Evolutionary conservation across 2,797 vertebrate species (phyloP), one percentile per base, ranked within the genome.

Genomic region (Toxotes lorentzi): DNA sequence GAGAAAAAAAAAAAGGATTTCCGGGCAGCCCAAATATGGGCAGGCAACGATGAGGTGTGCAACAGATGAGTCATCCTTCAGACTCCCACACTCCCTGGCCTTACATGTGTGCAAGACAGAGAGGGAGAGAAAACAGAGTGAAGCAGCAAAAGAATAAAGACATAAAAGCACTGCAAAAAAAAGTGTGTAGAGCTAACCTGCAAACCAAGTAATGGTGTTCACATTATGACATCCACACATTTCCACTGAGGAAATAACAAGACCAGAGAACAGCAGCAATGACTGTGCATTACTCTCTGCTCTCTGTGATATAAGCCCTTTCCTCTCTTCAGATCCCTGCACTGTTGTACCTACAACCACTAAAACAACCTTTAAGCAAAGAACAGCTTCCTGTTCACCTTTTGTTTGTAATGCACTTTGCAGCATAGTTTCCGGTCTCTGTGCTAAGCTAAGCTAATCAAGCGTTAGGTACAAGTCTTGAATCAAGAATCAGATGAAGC

Each of bases 11-110:
- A n/a, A 59, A 87, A 86, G 76, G 64, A 91, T 91, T 93, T 95
- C 94, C 95, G 91, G 92, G 82, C 73, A 90, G 91, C 84, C 95
- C 95, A 94, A 89, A 96, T 94, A 95, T 96, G 94, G 95, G 75
- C 92, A 85, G 58, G 48, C 89, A 73, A 75, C 12, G 78, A 94
- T 94, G 95, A 95, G 92, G 94, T 94, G 94, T 94, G 92, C 93
- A 93, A 89, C 78, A 89, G 86, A 94, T 96, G 95, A 95, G 87
- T 96, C 95, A 96, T 93, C 88, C 50, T 27, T 53, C 70, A 80
- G 84, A 92, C 93, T 92, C 92, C 93, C 89, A 93, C 92, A 81
- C 89, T 88, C 88, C 24, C 62, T 6, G 58, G 69, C 83, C 83
- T 86, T 79, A 66, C 85, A 90, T 93, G 86, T 92, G 91, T 91